These are phyloP conservation scores for Pseudorasbora parva DNA, from an alignment of 2,113 vertebrate species.

Conservation along the genomic window DNA sequence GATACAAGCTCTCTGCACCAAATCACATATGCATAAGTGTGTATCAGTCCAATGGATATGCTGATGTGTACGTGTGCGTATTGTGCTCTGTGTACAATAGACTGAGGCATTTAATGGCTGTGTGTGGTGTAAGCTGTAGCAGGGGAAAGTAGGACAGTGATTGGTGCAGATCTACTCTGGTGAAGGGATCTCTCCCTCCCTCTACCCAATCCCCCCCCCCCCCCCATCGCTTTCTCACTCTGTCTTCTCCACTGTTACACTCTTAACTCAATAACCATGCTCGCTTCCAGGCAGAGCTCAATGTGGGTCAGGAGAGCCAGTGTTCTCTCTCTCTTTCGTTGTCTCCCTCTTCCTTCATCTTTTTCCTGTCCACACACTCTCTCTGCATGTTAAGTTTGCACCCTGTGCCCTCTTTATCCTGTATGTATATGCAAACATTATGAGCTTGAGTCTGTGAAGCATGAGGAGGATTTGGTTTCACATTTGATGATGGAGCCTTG, in stretches of 20 bases:
- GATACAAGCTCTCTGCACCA: constrained; percentile 26
- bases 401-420: not conserved
- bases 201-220: not conserved
- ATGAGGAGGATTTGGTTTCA: not conserved
- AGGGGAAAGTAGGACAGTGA: constrained; percentile 51
- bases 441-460: not conserved
- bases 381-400: not conserved
- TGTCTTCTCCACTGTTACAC: constrained; percentile 31
- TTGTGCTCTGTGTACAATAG: constrained; percentile 24
- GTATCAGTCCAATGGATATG: constrained; percentile 26
- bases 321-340: constrained; percentile 64
- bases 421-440: not conserved
- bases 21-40: constrained; percentile 37
- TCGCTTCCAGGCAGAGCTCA: constrained; percentile 74
- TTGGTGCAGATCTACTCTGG: constrained; percentile 51
- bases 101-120: constrained; percentile 12
- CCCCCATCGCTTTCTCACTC: not conserved
- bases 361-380: constrained; percentile 10
- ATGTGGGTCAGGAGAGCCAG: constrained; percentile 80
- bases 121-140: constrained; percentile 37
- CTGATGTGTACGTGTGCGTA: constrained; percentile 11
- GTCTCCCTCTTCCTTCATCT: constrained; percentile 33
- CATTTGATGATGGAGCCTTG: not conserved
- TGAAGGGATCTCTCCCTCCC: constrained; percentile 42
- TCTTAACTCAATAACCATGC: constrained; percentile 44